Base-by-base conservation (phyloP, 1,140 invertebrate species). In the Drosophila bocki region DNA sequence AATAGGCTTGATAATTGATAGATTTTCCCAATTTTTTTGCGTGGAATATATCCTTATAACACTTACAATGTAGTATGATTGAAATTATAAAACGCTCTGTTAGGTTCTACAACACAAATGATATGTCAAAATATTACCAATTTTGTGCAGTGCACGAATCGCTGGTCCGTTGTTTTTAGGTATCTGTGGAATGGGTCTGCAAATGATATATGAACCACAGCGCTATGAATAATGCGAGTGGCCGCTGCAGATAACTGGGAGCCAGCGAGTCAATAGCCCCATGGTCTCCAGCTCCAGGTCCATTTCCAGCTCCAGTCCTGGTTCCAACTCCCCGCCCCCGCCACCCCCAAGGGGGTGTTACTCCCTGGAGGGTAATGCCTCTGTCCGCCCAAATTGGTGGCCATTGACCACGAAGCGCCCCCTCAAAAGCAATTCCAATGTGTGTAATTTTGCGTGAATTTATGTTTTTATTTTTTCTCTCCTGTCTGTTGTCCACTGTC, bases 391-490 rank as follows among this genome's bases (percentile, higher is more conserved):
- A 78, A 69, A 44, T 44, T 33, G 22, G 48, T 42, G 69, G 62
- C 69, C 80, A 57, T 82, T 75, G 76, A 70, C 59, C 53, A 63
- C 44, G 37, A 15, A 35, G 19, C 42, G 37, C 44, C 51, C 44
- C 51, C 35, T 35, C 56, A 80, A 57, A 60, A 76, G 45, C 81
- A 84, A 80, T 83, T 80, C 70, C 45, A 57, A 83, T 83, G 72
- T 80, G 81, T 85, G 82, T 85, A 80, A 84, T 85, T 84, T 84
- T 81, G 82, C 82, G 82, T 85, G 67, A 84, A 84, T 84, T 84
- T 85, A 84, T 84, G 82, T 64, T 84, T 81, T 84, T 58, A 50
- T 83, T 63, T 79, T 59, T 58, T 37, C 51, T 42, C 26, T 15
- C 29, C 42, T 22, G 39, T 32, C 17, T 17, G 26, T 26, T 44